These are phyloP conservation scores for Mobula hypostoma DNA, from an alignment of 2,113 vertebrate species.

Conservation along the genomic window DNA sequence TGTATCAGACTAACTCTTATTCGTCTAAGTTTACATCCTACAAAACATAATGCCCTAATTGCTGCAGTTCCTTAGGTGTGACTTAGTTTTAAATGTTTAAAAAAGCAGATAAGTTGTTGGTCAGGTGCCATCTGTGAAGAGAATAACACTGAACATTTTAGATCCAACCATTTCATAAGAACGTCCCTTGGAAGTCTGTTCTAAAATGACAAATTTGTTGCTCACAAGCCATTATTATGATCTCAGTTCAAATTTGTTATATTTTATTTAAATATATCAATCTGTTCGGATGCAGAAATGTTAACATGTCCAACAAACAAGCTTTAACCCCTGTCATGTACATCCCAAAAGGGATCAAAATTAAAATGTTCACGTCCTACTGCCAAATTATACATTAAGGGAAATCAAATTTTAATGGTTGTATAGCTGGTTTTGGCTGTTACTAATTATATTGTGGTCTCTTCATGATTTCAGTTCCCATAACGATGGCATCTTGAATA, in stretches of 20 bases:
- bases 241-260: background rate
- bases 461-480: conserved; percentile 1
- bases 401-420: conserved; percentile 20
- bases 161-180: background rate
- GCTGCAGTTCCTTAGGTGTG: background rate
- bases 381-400: background rate
- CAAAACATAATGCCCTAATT: background rate
- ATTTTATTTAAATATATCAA: background rate
- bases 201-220: background rate
- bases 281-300: background rate
- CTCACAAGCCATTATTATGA: background rate
- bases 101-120: background rate
- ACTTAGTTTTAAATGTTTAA: background rate
- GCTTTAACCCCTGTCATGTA: background rate
- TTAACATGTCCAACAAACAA: background rate
- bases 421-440: background rate
- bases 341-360: background rate
- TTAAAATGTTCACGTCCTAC: conserved; percentile 18
- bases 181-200: background rate
- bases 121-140: background rate
- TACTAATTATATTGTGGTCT: background rate
- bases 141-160: background rate
- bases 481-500: conserved; percentile 1
- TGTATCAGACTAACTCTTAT: background rate
- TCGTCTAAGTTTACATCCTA: background rate